Percentiles rank a stretch among this genome's conserved stretches.
phyloP scores from a whole-genome alignment of 1,140 invertebrate species.

The Antheraea mylitta region DNA sequence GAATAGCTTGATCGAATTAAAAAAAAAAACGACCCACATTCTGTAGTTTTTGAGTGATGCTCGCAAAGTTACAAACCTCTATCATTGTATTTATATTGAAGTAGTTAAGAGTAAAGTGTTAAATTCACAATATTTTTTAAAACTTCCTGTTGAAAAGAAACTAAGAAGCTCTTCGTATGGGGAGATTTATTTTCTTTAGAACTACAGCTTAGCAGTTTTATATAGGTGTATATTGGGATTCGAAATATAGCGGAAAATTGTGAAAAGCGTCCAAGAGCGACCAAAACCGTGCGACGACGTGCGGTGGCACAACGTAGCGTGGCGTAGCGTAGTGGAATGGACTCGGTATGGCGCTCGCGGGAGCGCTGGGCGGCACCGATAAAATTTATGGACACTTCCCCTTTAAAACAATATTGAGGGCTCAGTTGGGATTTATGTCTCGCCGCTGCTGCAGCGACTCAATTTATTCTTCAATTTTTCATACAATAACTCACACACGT shows the following conservation, averaged over 20 bases:
- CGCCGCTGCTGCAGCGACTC: constrained; percentile 77
- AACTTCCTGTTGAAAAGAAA: too few species aligned
- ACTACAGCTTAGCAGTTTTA: too few species aligned
- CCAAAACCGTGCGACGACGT: constrained; percentile 23
- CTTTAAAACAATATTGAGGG: constrained; percentile 79
- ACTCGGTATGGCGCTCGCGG: constrained; percentile 39
- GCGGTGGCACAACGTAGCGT: neutral
- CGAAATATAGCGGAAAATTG: constrained; percentile 67
- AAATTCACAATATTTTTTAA: too few species aligned
- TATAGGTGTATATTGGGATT: constrained; percentile 11
- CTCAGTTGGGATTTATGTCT: constrained; percentile 79
- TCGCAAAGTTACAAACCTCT: too few species aligned
- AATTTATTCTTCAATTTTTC: constrained; percentile 79
- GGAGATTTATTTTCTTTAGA: too few species aligned
- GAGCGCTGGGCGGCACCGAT: constrained; percentile 73
- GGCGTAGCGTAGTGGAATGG: constrained; percentile 23
- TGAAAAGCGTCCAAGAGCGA: constrained; percentile 41
- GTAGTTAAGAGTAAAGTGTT: too few species aligned
- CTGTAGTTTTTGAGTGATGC: too few species aligned
- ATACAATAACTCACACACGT: constrained; percentile 79
- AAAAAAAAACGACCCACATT: too few species aligned
- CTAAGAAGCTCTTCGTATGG: too few species aligned
- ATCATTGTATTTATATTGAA: too few species aligned
- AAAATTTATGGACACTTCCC: constrained; percentile 80
- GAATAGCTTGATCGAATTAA: too few species aligned